Evolutionary conservation across 2,888 invertebrate genomes (phyloP), one percentile per base, ranked within the genome.

Genomic region (Stenoptilia bipunctidactyla): DNA sequence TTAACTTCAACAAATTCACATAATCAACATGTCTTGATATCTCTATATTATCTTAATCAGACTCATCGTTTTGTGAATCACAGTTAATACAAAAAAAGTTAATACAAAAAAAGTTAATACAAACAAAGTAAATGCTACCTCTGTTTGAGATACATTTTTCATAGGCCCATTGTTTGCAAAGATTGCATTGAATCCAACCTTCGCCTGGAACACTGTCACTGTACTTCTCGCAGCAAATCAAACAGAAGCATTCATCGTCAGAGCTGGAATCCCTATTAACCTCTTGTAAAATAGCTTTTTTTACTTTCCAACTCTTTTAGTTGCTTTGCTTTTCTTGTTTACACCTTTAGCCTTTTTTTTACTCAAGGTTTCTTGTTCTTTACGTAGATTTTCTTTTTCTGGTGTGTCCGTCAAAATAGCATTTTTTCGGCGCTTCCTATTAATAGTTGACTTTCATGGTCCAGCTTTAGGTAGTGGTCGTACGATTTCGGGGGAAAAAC

Each of bases 381-480:
- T 43, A 39, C 43, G 36, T 9, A 50, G 40, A 6, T 25, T 42
- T 36, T 51, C 50, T 38, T 54, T 52, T 41, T 51, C 48, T 2
- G 50, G 51, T 6, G 52, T 52, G 15, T 54, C 52, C 6, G 51
- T 53, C 34, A 48, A 52, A 12, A 53, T 48, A 2, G 50, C 35
- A 34, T 48, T 43, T 36, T 50, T 47, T 35, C 33, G 45, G 10
- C 30, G 30, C 10, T 30, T 30, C 8, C 20, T 20, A 42, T 12
- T 30, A n/a, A 10, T 10, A 12, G 30, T 30, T 3, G 13, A 10
- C 13, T 34, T 34, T 8, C 15, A 5, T 13, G 34, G 34, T 2
- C 14, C 15, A 13, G 13, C 13, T 14, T 34, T 12, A 5, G 13
- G 34, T 8, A 34, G 9, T 4, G 15, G 34, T 13, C 33, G 4